Evolutionary conservation across 2,113 vertebrate species (phyloP), one percentile per base, ranked within the genome.

Genomic region (Salvelinus alpinus): DNA sequence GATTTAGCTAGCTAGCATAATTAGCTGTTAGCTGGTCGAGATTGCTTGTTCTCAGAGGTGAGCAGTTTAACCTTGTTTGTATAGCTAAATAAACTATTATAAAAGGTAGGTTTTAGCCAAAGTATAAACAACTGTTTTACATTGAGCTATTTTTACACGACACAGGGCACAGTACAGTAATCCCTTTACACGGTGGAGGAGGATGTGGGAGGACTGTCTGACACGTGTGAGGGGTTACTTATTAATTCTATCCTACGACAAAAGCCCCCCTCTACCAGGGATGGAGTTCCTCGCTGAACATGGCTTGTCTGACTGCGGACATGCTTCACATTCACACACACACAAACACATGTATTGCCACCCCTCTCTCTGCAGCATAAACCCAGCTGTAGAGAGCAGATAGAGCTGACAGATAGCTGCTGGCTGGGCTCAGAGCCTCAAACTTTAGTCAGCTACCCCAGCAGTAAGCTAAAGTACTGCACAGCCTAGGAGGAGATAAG

Each of bases 201-300:
- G 31, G 18, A 47, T 27, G 71, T n/a, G 11, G 22, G 62, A 67
- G 25, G 38, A 47, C 64, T 16, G 64, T 29, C 62, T 64, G 72
- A 74, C 60, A 64, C 60, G 27, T 11, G 13, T 54, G 64, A 66
- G 51, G 73, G 44, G 60, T 74, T 54, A 74, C 64, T 74, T 14
- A 67, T 20, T 51, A 9, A 47, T 5, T 7, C 48, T 47, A 66
- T 69, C 67, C 67, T 54, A n/a, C 1, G 9, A 67, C 62, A 67
- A 67, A 74, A 31, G 16, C 7, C 24, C 7, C 34, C 18, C 57
- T 62, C 59, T 62, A 38, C 57, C 29, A 31, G 31, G 29, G 11
- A 16, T 1, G 48, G 48, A 54, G 16, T 25, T 27, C 70, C 47
- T 71, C 25, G 47, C 18, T 24, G 59, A 38, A 20, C 9, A 18